Base-by-base conservation (phyloP, 2,797 vertebrate species). In the Bradypus variegatus region DNA sequence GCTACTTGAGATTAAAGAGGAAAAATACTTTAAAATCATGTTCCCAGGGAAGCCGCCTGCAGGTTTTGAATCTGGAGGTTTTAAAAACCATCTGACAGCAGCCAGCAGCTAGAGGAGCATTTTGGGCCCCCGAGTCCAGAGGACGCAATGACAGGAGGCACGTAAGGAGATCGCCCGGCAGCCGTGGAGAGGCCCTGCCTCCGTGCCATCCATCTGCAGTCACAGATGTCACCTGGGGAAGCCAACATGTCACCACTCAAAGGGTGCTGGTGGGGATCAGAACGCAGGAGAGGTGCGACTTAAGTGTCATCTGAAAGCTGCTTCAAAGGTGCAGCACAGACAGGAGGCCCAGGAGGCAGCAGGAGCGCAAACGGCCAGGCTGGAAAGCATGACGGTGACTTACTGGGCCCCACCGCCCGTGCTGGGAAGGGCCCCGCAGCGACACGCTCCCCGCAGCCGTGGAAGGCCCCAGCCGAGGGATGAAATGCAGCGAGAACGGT, bases 171-270 rank as follows among this genome's bases (percentile, higher is more conserved):
- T 91, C 53, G 6, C 53, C 53, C 18, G 53, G 13, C 53, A 55
- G 53, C 14, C 13, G 6, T 5, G 55, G 55, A 55, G 55, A 55
- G 73, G 95, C 95, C 89, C 2, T 0, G 62, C 60, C 95, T 72
- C 91, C 94, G 93, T 6, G 18, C 55, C 69, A 1, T 19, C 80
- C 33, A 2, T 38, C 65, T 58, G 87, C 94, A 96, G 96, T 97
- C 55, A 97, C 97, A 96, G 96, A 97, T 97, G 95, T 97, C 97
- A 95, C 94, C 95, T 96, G 92, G 95, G 95, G 90, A 96, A 93
- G 19, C 90, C 95, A 94, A 83, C 50, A 95, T 97, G 97, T 97
- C 97, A 97, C 1, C 0, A 45, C 41, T 45, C 41, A 45, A 45
- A 45, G 41, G 41, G 6, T 45, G 41, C 41, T 45, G 4, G 41